These are phyloP conservation scores for Catharus fuscescens DNA, from an alignment of 2,113 vertebrate species.

Conservation along the genomic window DNA sequence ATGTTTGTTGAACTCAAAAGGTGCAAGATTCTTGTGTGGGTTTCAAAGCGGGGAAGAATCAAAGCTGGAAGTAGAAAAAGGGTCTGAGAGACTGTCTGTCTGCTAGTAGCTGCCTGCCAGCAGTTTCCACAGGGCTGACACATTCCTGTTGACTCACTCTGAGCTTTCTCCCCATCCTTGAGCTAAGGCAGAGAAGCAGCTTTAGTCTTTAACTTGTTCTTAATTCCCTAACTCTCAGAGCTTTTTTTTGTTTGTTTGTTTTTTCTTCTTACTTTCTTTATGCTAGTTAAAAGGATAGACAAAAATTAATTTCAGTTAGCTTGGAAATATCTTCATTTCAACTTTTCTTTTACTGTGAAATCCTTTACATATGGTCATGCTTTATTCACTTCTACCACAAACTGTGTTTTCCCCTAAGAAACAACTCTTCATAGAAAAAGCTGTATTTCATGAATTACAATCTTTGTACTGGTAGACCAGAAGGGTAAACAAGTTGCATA, in stretches of 20 bases:
- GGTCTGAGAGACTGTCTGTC: background rate
- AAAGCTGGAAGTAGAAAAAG: background rate
- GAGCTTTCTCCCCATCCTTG: background rate
- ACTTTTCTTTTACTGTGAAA: background rate
- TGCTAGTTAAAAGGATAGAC: background rate
- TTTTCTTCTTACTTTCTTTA: background rate
- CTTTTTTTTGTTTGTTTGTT: background rate
- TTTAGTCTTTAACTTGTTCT: background rate
- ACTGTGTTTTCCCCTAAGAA: slow-evolving; percentile 14
- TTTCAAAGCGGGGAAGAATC: background rate
- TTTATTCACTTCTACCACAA: slow-evolving; percentile 7
- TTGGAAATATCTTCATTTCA: background rate
- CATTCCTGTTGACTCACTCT: background rate
- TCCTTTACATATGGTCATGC: background rate
- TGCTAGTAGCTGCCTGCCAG: background rate
- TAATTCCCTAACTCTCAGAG: background rate
- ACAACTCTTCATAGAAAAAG: slow-evolving; percentile 34
- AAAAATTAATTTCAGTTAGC: background rate
- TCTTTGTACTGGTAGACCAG: slow-evolving; percentile 43
- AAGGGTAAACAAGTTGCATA: slow-evolving; percentile 60
- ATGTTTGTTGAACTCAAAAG: background rate
- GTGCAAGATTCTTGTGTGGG: background rate
- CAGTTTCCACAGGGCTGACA: background rate
- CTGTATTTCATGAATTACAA: background rate
- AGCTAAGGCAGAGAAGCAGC: background rate